These are phyloP conservation scores for Macropus fuliginosus DNA, from an alignment of 2,797 vertebrate genomes.

Conservation along the genomic window DNA sequence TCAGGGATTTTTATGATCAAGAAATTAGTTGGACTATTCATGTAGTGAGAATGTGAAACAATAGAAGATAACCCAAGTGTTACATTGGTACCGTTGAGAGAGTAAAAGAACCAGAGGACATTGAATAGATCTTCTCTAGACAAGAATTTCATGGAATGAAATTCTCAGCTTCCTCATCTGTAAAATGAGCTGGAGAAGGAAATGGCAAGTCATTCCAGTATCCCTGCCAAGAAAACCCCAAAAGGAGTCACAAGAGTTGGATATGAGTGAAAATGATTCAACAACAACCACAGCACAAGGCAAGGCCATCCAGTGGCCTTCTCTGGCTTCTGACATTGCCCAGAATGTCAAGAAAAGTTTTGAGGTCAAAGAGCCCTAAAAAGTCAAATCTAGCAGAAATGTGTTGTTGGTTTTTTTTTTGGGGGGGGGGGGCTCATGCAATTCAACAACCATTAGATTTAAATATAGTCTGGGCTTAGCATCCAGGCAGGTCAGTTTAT, in stretches of 20 bases:
- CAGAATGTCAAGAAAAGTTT: conserved; percentile 50
- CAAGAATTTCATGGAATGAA: too few species aligned
- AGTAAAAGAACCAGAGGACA: too few species aligned
- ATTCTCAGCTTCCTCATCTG: too few species aligned
- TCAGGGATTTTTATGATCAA: too few species aligned
- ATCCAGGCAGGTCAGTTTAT: conserved; percentile 47
- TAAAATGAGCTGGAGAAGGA: not conserved
- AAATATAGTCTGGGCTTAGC: conserved; percentile 58
- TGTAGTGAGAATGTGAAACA: too few species aligned
- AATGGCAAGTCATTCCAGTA: not conserved
- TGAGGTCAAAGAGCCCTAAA: conserved; percentile 62
- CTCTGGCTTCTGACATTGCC: conserved; percentile 50
- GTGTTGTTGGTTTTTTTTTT: not conserved
- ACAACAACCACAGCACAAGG: not conserved
- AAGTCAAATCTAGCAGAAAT: conserved; percentile 49
- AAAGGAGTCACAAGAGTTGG: not conserved
- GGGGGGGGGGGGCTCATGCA: conserved; percentile 39
- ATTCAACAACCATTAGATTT: conserved; percentile 66
- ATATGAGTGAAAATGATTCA: not conserved
- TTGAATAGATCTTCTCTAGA: too few species aligned
- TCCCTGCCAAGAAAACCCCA: not conserved
- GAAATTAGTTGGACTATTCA: too few species aligned
- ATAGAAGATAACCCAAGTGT: too few species aligned
- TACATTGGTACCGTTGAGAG: too few species aligned
- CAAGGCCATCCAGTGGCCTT: conserved; percentile 27